Conservation (phyloP, 1,140 invertebrate species). For the Drosophila varians region DNA sequence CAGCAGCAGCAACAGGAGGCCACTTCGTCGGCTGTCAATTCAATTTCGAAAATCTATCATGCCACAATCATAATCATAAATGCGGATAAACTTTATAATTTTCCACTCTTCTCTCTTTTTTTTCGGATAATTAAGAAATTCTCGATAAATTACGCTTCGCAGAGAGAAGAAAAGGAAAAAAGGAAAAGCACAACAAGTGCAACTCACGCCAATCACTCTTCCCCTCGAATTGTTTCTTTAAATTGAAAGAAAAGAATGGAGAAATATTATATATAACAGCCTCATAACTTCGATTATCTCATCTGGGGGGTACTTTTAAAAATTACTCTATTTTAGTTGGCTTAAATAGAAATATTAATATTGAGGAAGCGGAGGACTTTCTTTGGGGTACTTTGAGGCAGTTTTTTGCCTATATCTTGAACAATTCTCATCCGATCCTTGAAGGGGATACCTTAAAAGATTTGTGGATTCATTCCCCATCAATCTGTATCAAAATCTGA, state of each 20-base stretch:
- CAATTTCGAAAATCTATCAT: slow-evolving; percentile 50
- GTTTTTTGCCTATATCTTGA: too few relatives aligned
- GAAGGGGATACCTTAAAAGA: too few relatives aligned
- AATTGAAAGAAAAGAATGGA: not conserved
- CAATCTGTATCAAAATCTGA: too few relatives aligned
- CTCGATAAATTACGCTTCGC: slow-evolving; percentile 22
- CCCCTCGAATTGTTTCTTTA: not conserved
- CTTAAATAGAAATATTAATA: too few relatives aligned
- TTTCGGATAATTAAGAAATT: slow-evolving; percentile 51
- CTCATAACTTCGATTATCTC: not conserved
- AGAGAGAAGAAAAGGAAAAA: not conserved
- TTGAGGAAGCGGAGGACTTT: too few relatives aligned
- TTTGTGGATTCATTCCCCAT: too few relatives aligned
- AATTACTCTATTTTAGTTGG: not conserved
- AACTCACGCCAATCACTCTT: slow-evolving; percentile 12
- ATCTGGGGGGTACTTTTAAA: not conserved
- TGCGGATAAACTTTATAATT: slow-evolving; percentile 31
- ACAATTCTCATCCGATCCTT: too few relatives aligned
- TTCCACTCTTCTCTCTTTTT: slow-evolving; percentile 14
- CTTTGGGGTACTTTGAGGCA: too few relatives aligned
- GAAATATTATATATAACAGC: too few relatives aligned
- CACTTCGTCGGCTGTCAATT: slow-evolving; percentile 49
- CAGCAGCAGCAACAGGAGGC: slow-evolving; percentile 16
- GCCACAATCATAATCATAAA: slow-evolving; percentile 23
- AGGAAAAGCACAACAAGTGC: not conserved